Base-by-base conservation (phyloP, 2,113 vertebrate species). In the Rhinoderma darwinii region DNA sequence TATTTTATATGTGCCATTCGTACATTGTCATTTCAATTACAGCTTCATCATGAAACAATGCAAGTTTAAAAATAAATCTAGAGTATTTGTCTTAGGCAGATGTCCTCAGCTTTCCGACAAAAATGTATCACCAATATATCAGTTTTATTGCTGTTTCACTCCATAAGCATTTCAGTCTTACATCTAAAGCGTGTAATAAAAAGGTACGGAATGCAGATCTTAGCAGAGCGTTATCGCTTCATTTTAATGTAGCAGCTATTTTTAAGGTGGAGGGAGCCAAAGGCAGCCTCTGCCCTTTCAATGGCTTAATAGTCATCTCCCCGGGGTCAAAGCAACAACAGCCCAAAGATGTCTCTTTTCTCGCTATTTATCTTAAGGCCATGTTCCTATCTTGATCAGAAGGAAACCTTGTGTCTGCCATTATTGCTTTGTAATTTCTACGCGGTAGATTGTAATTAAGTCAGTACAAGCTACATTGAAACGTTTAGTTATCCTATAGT, bases 301-400 rank as follows among this genome's bases (percentile, higher is more conserved):
- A n/a, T 44, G 27, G 37, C 56, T 22, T 81, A 63, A 43, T 63
- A 43, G 25, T n/a, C 54, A 81, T 43, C 25, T 82, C 56, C 51
- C 37, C 18, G 39, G n/a, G 56, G 79, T 82, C 79, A 66, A 44
- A 66, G 56, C n/a, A 82, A 66, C 25, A 66, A 82, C 63, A 63
- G 54, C 35, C 37, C 25, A 63, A 81, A 27, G 25, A 27, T 39
- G 10, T 37, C 9, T 22, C 14, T 20, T 59, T 80, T 78, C 0
- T 1, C n/a, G 11, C 35, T n/a, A 37, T 17, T 44, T 27, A n/a
- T 25, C 79, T 82, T 22, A 43, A 30, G 59, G 79, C 56, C 63
- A 17, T 63, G 25, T 37, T 44, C 25, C 79, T 27, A 15, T 66
- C 56, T 27, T 44, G 37, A 44, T 43, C 79, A 30, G 15, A 39